Base-by-base conservation (phyloP, 2,113 vertebrate species). In the Coptodon bakossiorum region DNA sequence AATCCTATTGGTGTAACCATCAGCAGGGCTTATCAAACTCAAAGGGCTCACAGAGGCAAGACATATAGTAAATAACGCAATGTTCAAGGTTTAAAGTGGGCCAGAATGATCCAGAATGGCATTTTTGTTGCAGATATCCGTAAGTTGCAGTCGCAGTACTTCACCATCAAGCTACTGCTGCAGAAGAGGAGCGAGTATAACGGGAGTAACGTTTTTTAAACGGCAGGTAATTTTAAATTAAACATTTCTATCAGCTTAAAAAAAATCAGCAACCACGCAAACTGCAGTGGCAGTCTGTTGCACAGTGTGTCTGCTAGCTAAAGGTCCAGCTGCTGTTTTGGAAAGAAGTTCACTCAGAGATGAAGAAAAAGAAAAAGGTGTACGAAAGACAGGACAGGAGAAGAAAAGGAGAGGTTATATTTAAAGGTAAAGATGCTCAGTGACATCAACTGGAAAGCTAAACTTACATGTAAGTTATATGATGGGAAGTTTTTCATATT, bases 1-100 rank as follows among this genome's bases (percentile, higher is more conserved):
- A 63, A 1, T 63, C 59, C 0, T n/a, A 3, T 12, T n/a, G 59
- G 6, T 63, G 31, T 36, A n/a, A n/a, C 31, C 1, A n/a, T 12
- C 9, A 63, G 59, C 6, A 63, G 59, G 31, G 2, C 16, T 63
- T 63, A 63, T 63, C 59, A 19, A 34, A 63, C 59, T 63, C 59
- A 63, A 63, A 11, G 59, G 59, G 59, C 59, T 0, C 59, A 63
- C 29, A 34, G 3, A 63, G 9, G 5, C 5, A 63, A 34, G 5
- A 34, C 29, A 63, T 11, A 34, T 1, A 19, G 29, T 63, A 34
- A 63, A 34, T 63, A 19, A 34, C 9, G 0, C 59, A 63, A 63
- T 63, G 29, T 63, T 34, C 5, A 61, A 4, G 57, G 57, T 17
- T 61, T 17, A 61, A 61, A 61, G 27, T 61, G 27, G 57, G 3